Base-by-base conservation (phyloP, 2,113 vertebrate species). In the Mesembrinibis cayennensis region DNA sequence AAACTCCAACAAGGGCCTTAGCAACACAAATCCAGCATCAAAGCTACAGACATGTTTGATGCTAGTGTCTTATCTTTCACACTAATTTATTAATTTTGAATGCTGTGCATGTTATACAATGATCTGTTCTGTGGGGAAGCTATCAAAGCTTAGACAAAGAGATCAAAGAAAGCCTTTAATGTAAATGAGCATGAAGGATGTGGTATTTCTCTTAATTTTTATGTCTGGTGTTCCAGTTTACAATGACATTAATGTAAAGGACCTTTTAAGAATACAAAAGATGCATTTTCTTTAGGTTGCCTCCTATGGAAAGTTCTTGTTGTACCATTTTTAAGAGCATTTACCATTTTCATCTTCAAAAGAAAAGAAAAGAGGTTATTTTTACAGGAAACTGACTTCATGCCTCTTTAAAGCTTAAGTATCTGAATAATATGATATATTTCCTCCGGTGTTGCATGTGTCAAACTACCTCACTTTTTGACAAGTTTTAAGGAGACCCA, bases 1-100 rank as follows among this genome's bases (percentile, higher is more conserved):
- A 81, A 89, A 91, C 65, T 83, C 71, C 26, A 76, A 36, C 71
- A 93, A 82, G 18, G 11, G 16, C 14, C 38, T 90, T 62, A 90
- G 61, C 52, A 93, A 89, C 34, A 77, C 7, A 91, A 97, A 97
- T 96, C 81, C 93, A 91, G n/a, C 86, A 93, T 96, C 95, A 97
- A 97, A 97, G 95, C 66, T 70, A 42, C 10, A 94, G 58, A 59
- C 53, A 49, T 80, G 38, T 89, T 94, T 95, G 96, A 96, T 95
- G 80, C 42, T 77, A 82, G 82, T 82, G 66, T 85, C 56, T 97
- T 94, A 91, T 97, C 80, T 95, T 92, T 94, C 92, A 89, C 66
- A 87, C 53, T 88, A 87, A 90, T 97, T 97, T 95, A 80, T 96
- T 96, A 94, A 95, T 97, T 94, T 90, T 84, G 74, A 93, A 94